Evolutionary conservation across 2,888 invertebrate genomes (phyloP), one percentile per base, ranked within the genome.

Genomic region (Amiota minor): DNA sequence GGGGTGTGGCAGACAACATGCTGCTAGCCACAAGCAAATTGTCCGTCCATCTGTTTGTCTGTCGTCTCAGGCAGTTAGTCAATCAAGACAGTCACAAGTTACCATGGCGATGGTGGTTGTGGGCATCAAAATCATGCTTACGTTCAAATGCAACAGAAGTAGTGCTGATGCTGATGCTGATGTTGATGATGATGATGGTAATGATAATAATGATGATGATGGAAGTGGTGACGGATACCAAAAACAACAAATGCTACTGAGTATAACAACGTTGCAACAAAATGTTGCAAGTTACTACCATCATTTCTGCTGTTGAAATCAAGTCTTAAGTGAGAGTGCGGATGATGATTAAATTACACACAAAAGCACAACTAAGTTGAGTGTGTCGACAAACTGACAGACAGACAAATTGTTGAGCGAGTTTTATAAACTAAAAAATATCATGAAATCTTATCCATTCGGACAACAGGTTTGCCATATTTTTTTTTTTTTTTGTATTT

Each of bases 321-420:
- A 11, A 20, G 23, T 18, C 12, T n/a, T 59, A 23, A 56, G 56
- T 20, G 56, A 59, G 59, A 59, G 59, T 59, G 59, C 23, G 59
- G 23, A 59, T 59, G 59, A 59, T 59, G 59, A 59, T 59, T 59
- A 59, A 59, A 59, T 59, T 59, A 59, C 59, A 59, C 10, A 18
- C 18, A 59, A 11, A 6, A 53, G 3, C 53, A n/a, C 53, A 53
- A 53, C 50, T 8, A n/a, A n/a, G 53, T 12, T n/a, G 14, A n/a
- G 12, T n/a, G 53, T 53, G 53, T n/a, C 1, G 53, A n/a, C n/a
- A 9, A 10, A n/a, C 53, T n/a, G 53, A 53, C 14, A 9, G 53
- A 53, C 53, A 53, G n/a, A n/a, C 53, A 10, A 53, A n/a, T 9
- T n/a, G n/a, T n/a, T 3, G 12, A 12, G n/a, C n/a, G 12, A 12